Conservation (phyloP, 2,113 vertebrate species). For the Motacilla tschutschensis region DNA sequence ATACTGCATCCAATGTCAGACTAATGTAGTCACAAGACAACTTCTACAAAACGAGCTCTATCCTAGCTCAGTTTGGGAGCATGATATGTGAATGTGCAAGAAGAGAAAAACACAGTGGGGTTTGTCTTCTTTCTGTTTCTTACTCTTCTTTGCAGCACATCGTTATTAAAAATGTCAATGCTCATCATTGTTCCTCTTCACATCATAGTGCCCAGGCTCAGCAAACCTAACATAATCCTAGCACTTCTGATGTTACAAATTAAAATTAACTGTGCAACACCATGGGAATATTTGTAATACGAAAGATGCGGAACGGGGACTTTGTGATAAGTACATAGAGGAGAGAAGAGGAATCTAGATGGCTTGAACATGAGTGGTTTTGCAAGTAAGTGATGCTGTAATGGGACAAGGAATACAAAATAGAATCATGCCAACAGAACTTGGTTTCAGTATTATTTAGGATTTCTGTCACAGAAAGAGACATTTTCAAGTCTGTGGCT, state of each 20-base stretch:
- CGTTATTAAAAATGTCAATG: neutral
- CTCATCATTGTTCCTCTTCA: neutral
- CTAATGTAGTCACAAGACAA: neutral
- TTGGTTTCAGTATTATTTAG: conserved; percentile 41
- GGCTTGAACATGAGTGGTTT: neutral
- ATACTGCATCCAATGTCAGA: neutral
- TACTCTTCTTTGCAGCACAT: neutral
- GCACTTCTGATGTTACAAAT: conserved; percentile 37
- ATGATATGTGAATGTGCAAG: neutral
- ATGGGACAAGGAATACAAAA: conserved; percentile 14
- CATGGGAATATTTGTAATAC: conserved; percentile 30
- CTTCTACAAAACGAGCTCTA: neutral
- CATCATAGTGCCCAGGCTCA: neutral
- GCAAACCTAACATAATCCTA: conserved; percentile 14
- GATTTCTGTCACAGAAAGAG: conserved; percentile 28
- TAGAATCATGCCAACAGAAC: conserved; percentile 8
- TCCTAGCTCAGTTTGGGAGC: neutral
- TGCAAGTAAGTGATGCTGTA: neutral
- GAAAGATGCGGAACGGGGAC: neutral
- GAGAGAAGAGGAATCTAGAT: neutral
- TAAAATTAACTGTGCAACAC: neutral
- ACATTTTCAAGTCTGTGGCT: conserved; percentile 38
- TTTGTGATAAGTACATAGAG: conserved; percentile 7
- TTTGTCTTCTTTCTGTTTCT: neutral
- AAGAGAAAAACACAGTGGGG: neutral